Base-by-base conservation (phyloP, 2,113 vertebrate genomes). In the Percopsis transmontana region DNA sequence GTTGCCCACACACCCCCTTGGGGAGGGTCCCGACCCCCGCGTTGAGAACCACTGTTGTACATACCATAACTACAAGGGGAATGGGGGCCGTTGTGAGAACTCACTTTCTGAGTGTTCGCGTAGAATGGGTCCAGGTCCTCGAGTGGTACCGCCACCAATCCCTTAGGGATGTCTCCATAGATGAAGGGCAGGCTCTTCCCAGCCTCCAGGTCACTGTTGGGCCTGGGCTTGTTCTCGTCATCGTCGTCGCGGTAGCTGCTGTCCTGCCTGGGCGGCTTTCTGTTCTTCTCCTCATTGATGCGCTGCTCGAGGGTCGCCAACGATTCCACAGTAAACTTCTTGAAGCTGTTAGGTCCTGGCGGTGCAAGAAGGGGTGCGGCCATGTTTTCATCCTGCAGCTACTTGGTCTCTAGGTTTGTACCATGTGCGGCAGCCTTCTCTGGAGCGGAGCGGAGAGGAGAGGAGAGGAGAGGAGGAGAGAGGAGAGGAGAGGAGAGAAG, bases 331-430 rank as follows among this genome's bases (percentile, higher is more conserved):
- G 93, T 98, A 90, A 99, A 99, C 89, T 90, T 91, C 79, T 93
- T 96, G 87, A 98, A 99, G 91, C 97, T 99, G 74, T 96, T 90
- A 83, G 97, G 97, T 94, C 97, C 97, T 84, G 97, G 97, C 84
- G 97, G 95, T 99, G 96, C 95, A 40, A 97, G 87, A 94, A 97
- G 93, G 92, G 91, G 95, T 19, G 94, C 94, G 92, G 97, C 97
- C 97, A 99, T 99, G 94, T 99, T 99, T 94, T 98, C 97, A 99
- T 99, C 95, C 95, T 99, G 97, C 95, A 97, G 94, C 95, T 93
- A 91, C 92, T 82, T 87, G 82, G 93, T 92, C 93, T 91, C 94
- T 94, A 91, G 89, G 88, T 92, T 86, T 90, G 93, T 84, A 90
- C 92, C 91, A 88, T 85, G 92, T 92, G 82, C 81, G 91, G 92